Conservation (phyloP, 1,140 invertebrate species). For the Aphidius ervi region DNA sequence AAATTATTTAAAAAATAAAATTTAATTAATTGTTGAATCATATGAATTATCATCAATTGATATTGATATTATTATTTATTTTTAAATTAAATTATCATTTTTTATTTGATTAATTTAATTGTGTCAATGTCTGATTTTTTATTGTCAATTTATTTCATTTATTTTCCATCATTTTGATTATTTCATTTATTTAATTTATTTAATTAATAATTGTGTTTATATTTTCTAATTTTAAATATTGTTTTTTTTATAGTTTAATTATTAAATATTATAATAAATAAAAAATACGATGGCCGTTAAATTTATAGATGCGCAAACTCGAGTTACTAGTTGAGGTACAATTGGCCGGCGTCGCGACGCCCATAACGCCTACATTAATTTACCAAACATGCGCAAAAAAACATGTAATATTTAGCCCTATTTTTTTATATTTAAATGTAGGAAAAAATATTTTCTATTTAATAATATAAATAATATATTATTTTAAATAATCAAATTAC, state of each 20-base stretch:
- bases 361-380: conserved; percentile 13
- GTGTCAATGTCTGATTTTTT: too few species aligned
- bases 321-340: conserved; percentile 4
- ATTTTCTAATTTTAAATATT: background rate
- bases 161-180: too few species aligned
- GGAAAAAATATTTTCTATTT: too few species aligned
- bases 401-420: background rate
- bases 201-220: background rate
- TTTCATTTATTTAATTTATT: too few species aligned
- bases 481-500: too few species aligned
- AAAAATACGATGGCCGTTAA: conserved; percentile 15
- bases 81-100: too few species aligned
- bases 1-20: too few species aligned
- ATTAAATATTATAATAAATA: background rate
- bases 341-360: conserved; percentile 16
- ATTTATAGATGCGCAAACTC: conserved; percentile 10
- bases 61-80: too few species aligned
- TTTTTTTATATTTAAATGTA: background rate
- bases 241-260: background rate
- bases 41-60: too few species aligned
- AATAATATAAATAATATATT: too few species aligned
- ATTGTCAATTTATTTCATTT: background rate
- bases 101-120: too few species aligned
- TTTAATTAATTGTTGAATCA: too few species aligned
- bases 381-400: conserved; percentile 15